These are phyloP conservation scores for Mantis religiosa DNA, from an alignment of 2,888 invertebrate species.

Conservation along the genomic window DNA sequence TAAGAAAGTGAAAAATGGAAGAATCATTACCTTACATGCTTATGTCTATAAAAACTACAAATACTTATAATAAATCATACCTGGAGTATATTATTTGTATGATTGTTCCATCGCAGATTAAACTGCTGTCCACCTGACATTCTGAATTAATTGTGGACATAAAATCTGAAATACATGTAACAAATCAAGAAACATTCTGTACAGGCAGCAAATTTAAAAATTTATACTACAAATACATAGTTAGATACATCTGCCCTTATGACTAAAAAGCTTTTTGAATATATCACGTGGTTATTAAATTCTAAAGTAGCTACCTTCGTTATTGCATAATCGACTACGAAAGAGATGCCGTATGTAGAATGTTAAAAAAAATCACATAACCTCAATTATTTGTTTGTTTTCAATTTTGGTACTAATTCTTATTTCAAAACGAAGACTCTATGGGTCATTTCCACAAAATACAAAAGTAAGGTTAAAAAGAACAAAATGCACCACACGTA, in stretches of 20 bases:
- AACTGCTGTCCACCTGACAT: conserved; percentile 41
- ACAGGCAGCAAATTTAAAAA: background rate
- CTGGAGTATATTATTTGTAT: conserved; percentile 48
- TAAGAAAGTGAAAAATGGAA: too few species aligned
- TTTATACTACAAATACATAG: background rate
- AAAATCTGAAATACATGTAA: background rate
- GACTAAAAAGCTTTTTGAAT: background rate
- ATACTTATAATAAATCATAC: conserved; percentile 29
- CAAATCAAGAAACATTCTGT: background rate
- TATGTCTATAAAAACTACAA: too few species aligned
- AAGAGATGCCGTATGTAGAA: background rate
- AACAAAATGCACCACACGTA: background rate
- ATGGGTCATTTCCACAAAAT: background rate
- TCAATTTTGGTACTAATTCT: background rate
- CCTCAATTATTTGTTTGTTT: background rate
- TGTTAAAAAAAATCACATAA: background rate
- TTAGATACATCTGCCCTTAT: background rate
- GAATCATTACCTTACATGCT: too few species aligned
- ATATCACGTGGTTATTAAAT: background rate
- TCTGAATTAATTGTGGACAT: background rate
- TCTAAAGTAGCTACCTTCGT: background rate
- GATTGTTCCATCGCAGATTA: conserved; percentile 51
- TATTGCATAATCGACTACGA: background rate
- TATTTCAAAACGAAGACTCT: background rate
- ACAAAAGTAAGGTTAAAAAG: background rate